Base-by-base conservation (phyloP, 2,888 invertebrate species). In the Mamestra brassicae region DNA sequence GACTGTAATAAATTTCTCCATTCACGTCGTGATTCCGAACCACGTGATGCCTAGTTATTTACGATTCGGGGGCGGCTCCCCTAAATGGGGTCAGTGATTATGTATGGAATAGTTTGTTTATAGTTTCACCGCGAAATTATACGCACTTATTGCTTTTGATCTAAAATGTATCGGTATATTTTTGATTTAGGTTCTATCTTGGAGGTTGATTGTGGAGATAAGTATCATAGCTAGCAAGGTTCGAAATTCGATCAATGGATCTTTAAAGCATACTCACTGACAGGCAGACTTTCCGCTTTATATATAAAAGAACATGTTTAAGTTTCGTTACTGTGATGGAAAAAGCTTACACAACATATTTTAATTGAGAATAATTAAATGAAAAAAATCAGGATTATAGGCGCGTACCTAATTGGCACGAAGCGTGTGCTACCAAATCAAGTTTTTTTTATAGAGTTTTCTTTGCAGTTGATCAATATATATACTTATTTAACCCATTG, bases 21-120 rank as follows among this genome's bases (percentile, higher is more conserved):
- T 86, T 87, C 85, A 85, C 79, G 87, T 86, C 86, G 81, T 86
- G 88, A 89, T 90, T 91, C 80, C 78, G 80, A 85, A 80, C 85
- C 85, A 88, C 85, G 87, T 89, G 89, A 90, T 90, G 84, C 83
- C 81, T 83, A 85, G 85, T 90, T 87, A 92, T 91, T 90, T 90
- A 90, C 85, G 88, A 88, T 88, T 86, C 76, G 76, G 84, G 84
- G 77, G 76, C 80, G 77, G 77, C 78, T 82, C 76, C 57, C 85
- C 83, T 85, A 88, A 88, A 89, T 86, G 77, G 68, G 90, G 89
- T 89, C 89, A 89, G 86, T 88, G 88, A 90, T 90, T 90, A 90
- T 89, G 87, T 87, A 85, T 87, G 85, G 85, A 88, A 89, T 85
- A 85, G 81, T 88, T 86, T 84, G 83, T 78, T 75, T 71, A 79